Conservation (phyloP, 2,888 invertebrate species). For the Sminthurinus aureus region DNA sequence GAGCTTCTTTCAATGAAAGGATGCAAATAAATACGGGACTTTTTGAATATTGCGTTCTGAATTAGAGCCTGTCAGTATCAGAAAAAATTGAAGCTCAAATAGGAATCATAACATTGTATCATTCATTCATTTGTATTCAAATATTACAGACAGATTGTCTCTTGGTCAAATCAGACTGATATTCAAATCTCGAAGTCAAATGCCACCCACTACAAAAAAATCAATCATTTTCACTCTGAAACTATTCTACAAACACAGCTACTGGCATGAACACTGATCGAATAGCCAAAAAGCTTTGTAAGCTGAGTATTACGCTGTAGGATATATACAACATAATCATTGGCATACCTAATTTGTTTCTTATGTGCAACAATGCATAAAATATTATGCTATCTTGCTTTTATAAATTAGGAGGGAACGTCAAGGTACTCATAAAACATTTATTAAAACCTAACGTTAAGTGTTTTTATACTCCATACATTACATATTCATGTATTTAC, state of each 20-base stretch:
- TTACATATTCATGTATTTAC: too few relatives aligned
- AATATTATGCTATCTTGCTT: background rate
- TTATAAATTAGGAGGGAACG: background rate
- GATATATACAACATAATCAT: background rate
- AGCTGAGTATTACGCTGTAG: background rate
- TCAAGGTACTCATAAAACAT: background rate
- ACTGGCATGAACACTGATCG: background rate
- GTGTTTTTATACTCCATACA: too few relatives aligned
- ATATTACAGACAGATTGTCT: too few relatives aligned
- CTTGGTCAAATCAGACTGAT: background rate
- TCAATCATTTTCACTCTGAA: background rate
- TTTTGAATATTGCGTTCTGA: too few relatives aligned
- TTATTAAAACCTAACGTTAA: background rate
- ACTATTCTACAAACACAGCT: background rate
- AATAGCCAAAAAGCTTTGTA: background rate
- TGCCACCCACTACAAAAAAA: background rate
- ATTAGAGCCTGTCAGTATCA: too few relatives aligned
- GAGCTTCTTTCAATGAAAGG: too few relatives aligned
- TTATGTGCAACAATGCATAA: background rate
- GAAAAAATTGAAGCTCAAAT: too few relatives aligned
- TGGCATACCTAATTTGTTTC: background rate
- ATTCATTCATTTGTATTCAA: too few relatives aligned
- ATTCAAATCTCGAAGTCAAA: background rate
- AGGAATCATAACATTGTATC: too few relatives aligned
- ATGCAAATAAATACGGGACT: too few relatives aligned